A percentile compares a stretch with the other conserved stretches of the same genome.
Evolutionary conservation across 2,113 vertebrate genomes (phyloP).

Genomic region (Phrynosoma platyrhinos): DNA sequence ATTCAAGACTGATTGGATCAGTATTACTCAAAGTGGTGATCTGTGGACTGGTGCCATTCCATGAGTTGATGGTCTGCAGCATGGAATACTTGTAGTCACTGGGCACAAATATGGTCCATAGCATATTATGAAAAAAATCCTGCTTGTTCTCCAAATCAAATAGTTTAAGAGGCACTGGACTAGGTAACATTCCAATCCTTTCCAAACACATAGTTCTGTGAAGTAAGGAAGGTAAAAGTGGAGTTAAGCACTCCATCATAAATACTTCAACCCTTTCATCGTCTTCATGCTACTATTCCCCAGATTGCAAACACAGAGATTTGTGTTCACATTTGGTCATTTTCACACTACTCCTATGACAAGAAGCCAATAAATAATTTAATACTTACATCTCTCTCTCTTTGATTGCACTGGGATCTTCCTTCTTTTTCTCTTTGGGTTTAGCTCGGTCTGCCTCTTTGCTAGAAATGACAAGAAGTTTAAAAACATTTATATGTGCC

Average conservation of each 20-base stretch:
- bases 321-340: background rate
- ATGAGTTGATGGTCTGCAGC: no score
- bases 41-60: no score
- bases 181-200: background rate
- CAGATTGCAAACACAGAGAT: background rate
- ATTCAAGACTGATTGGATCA: no score
- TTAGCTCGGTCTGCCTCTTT: conserved; percentile 90
- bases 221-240: background rate
- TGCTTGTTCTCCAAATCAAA: no score
- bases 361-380: no score
- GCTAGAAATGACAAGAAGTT: conserved; percentile 72
- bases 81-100: no score
- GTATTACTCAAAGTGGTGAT: no score
- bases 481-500: background rate
- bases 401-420: conserved; percentile 89
- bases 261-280: no score
- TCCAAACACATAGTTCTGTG: background rate
- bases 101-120: no score
- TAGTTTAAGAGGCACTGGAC: background rate
- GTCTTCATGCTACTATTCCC: background rate
- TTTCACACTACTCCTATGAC: background rate
- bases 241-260: background rate
- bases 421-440: conserved; percentile 84
- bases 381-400: conserved; percentile 90
- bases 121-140: no score